phyloP scores from a whole-genome alignment of 53 echinoderm and acorn worm genomes.

The Zoroaster sp. region DNA sequence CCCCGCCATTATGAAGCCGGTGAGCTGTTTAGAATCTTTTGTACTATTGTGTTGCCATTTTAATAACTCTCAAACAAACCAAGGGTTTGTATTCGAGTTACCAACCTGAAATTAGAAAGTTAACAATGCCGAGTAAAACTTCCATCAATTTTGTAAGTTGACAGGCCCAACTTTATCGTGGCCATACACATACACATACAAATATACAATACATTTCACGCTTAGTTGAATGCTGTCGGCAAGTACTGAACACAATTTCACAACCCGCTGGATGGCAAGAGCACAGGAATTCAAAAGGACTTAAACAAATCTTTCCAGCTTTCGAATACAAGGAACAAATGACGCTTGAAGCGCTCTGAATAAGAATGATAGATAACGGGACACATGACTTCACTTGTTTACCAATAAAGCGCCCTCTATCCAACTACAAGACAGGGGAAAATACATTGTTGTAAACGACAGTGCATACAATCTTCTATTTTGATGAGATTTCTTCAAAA shows the following conservation, averaged over 20 bases:
- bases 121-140: background rate
- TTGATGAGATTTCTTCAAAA: no score
- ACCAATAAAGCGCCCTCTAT: background rate
- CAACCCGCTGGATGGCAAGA: background rate
- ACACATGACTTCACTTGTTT: background rate
- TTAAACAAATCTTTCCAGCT: background rate
- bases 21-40: background rate
- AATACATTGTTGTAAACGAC: no score
- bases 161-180: background rate
- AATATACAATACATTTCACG: conserved; percentile 24
- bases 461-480: no score
- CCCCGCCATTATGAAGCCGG: background rate
- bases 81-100: background rate
- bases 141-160: conserved; percentile 30
- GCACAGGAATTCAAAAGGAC: background rate
- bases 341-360: background rate
- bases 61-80: conserved; percentile 16
- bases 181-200: background rate
- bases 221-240: background rate
- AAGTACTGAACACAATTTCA: background rate
- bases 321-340: background rate
- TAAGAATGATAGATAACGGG: background rate
- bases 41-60: background rate
- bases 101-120: conserved; percentile 20
- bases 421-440: no score